Evolutionary conservation across 2,888 invertebrate species (phyloP).

Genomic region (Hesperia comma): DNA sequence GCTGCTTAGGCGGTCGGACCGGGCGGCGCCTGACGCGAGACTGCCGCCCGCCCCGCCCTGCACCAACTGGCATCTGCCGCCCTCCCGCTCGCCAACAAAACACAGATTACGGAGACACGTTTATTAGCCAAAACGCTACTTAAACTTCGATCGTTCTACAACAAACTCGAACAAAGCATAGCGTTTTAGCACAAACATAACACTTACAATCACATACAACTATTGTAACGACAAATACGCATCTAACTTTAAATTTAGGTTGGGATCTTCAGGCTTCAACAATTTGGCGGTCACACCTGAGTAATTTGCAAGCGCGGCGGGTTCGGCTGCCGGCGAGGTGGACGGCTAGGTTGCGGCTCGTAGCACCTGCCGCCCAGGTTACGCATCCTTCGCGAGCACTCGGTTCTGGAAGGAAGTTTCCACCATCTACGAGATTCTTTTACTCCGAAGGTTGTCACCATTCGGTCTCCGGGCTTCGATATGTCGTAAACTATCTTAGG

Average conservation of each 20-base stretch:
- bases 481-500: slow-evolving; percentile 76
- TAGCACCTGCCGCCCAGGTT: slow-evolving; percentile 65
- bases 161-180: slow-evolving; percentile 46
- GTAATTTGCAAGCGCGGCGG: slow-evolving; percentile 75
- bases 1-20: slow-evolving; percentile 60
- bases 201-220: slow-evolving; percentile 27
- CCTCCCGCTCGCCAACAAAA: slow-evolving; percentile 73
- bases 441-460: slow-evolving; percentile 74
- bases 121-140: slow-evolving; percentile 80
- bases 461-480: slow-evolving; percentile 74
- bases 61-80: slow-evolving; percentile 54
- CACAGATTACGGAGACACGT: slow-evolving; percentile 76
- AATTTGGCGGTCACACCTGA: slow-evolving; percentile 69
- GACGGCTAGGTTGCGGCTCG: slow-evolving; percentile 59
- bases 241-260: slow-evolving; percentile 25
- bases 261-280: slow-evolving; percentile 32
- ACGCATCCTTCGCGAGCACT: slow-evolving; percentile 61
- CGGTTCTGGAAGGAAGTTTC: slow-evolving; percentile 61
- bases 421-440: slow-evolving; percentile 64
- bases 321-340: slow-evolving; percentile 63
- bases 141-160: slow-evolving; percentile 69
- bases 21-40: slow-evolving; percentile 80
- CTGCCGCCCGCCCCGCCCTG: slow-evolving; percentile 65
- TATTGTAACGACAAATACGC: slow-evolving; percentile 19
- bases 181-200: slow-evolving; percentile 37